Percentiles rank a stretch among this genome's conserved stretches.
phyloP scores from a whole-genome alignment of 1,140 invertebrate species.

The Solenopsis invicta region DNA sequence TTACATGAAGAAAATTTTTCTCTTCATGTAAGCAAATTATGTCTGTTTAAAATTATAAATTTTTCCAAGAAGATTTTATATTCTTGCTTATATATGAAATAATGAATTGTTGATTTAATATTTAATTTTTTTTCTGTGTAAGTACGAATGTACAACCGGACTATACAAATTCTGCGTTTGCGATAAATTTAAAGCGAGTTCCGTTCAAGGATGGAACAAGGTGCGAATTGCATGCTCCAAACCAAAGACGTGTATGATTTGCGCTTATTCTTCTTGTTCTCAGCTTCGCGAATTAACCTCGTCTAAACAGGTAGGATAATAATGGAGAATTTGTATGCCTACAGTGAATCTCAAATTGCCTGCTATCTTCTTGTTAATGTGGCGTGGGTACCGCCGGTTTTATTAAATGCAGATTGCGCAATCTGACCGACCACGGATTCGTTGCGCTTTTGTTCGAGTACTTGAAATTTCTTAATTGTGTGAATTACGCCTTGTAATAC shows the following conservation, averaged over 20 bases:
- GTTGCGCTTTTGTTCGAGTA: conserved; percentile 60
- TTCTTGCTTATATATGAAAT: no score
- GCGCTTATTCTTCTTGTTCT: conserved; percentile 7
- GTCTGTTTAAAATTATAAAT: no score
- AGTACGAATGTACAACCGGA: background rate
- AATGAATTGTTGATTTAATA: no score
- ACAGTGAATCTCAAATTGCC: conserved; percentile 43
- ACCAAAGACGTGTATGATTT: conserved; percentile 5
- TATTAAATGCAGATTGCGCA: conserved; percentile 78
- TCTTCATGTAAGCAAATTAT: no score
- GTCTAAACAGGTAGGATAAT: conserved; percentile 17
- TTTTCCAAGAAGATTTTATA: no score
- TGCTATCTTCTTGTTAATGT: conserved; percentile 55
- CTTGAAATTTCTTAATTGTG: conserved; percentile 62
- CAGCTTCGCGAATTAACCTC: conserved; percentile 54
- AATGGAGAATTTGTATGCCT: conserved; percentile 48
- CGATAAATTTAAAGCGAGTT: background rate
- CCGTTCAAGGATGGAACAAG: conserved; percentile 9
- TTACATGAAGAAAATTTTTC: no score
- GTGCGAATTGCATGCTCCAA: conserved; percentile 41
- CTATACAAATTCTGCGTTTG: background rate
- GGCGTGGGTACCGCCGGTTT: conserved; percentile 47
- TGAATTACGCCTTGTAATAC: conserved; percentile 36
- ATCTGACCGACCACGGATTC: conserved; percentile 17
- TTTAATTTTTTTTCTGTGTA: no score